A percentile compares a stretch with the other conserved stretches of the same genome.
phyloP scores from a whole-genome alignment of 2,797 vertebrate species.

The Margarornis squamiger region DNA sequence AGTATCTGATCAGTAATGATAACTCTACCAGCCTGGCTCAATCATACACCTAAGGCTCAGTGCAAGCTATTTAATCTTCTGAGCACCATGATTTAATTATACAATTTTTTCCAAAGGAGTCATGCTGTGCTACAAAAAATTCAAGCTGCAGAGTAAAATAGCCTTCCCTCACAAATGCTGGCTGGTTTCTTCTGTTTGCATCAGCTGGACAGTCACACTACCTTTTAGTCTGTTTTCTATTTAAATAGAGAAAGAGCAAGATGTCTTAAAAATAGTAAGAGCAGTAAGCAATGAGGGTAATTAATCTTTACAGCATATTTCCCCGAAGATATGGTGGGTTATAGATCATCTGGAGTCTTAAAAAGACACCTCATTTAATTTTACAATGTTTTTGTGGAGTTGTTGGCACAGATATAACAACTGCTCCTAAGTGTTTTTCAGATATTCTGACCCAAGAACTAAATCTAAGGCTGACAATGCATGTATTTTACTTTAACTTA shows the following conservation, averaged over 20 bases:
- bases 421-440: background rate
- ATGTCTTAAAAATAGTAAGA: background rate
- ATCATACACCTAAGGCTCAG: background rate
- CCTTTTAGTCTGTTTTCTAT: background rate
- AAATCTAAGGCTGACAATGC: background rate
- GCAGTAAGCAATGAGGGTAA: background rate
- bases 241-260: background rate
- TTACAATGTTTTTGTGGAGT: background rate
- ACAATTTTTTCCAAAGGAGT: background rate
- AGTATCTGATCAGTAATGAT: background rate
- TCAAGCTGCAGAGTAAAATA: background rate
- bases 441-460: background rate
- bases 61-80: background rate
- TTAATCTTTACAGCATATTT: background rate
- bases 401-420: background rate
- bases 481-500: background rate
- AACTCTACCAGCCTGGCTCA: background rate
- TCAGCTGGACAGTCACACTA: background rate
- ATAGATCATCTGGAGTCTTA: background rate
- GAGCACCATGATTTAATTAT: background rate
- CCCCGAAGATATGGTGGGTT: background rate
- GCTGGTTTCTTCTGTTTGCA: background rate
- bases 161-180: background rate
- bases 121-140: background rate
- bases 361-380: background rate